phyloP scores from a whole-genome alignment of 1,140 invertebrate species.

The Ceratina calcarata region DNA sequence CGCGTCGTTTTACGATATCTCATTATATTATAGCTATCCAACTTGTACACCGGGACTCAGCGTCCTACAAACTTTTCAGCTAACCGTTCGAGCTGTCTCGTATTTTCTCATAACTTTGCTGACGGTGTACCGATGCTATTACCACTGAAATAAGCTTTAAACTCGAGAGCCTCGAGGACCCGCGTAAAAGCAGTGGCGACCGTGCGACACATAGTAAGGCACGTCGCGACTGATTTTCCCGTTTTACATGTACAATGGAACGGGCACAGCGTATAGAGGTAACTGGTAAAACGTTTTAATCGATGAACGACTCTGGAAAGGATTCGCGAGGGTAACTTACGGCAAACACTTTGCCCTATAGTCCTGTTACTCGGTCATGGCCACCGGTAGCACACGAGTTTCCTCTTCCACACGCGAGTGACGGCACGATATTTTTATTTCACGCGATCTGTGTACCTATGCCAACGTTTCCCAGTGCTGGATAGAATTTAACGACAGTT shows the following conservation, averaged over 20 bases:
- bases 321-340: slow-evolving; percentile 6
- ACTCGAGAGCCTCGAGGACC: slow-evolving; percentile 12
- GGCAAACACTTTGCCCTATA: slow-evolving; percentile 10
- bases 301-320: slow-evolving; percentile 10
- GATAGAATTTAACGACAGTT: no score
- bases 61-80: not conserved
- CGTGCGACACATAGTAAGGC: not conserved
- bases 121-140: not conserved
- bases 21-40: not conserved
- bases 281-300: slow-evolving; percentile 15
- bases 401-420: not conserved
- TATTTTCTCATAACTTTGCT: not conserved
- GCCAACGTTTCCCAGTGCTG: not conserved
- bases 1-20: not conserved
- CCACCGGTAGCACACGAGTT: slow-evolving; percentile 7
- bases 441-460: not conserved
- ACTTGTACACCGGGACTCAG: not conserved
- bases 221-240: not conserved
- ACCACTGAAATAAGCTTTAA: not conserved
- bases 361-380: slow-evolving; percentile 27
- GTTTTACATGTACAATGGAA: not conserved
- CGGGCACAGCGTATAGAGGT: not conserved
- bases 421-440: not conserved
- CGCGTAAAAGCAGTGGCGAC: no score
- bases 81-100: not conserved